Base-by-base conservation (phyloP, 2,113 vertebrate genomes). In the Sapajus apella region DNA sequence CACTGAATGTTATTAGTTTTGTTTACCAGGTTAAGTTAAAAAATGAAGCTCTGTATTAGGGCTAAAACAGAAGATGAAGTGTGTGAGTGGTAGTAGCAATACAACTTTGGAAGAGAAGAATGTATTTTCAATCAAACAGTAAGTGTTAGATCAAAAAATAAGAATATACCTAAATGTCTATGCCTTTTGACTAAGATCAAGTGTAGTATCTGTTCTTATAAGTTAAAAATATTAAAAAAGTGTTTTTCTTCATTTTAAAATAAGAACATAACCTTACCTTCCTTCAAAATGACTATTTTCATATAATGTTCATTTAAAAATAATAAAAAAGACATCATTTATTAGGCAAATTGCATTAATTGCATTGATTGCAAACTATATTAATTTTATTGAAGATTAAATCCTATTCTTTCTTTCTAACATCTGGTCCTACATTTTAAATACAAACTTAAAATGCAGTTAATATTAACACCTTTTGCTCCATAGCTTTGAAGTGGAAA, bases 391-490 rank as follows among this genome's bases (percentile, higher is more conserved):
- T 75, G 7, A 94, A 61, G 20, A 90, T 87, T 61, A 66, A 91
- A 72, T 56, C 2, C 2, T 47, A 91, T 76, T 75, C 14, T 76
- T 80, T 20, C 50, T 47, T 85, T 43, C 56, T 37, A 81, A 45
- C 21, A 52, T 40, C 3, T 64, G 2, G 61, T 64, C 16, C 27
- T 92, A 32, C 6, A 68, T 58, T 85, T 97, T 91, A 96, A 81
- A 77, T 32, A 61, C 21, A 87, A 94, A 86, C 18, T 73, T 81
- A 87, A 82, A 40, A 91, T 85, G 16, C 68, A 90, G 68, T 97
- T 97, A 94, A 86, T 52, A 82, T 23, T 91, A n/a, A 88, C 32
- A 91, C 12, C 25, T 88, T 77, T 85, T 91, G 90, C 55, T 85
- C 25, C 27, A 21, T 37, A 68, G 2, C 14, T 97, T 91, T 94